phyloP scores from a whole-genome alignment of 2,888 invertebrate species.

The Nomada ferruginata region DNA sequence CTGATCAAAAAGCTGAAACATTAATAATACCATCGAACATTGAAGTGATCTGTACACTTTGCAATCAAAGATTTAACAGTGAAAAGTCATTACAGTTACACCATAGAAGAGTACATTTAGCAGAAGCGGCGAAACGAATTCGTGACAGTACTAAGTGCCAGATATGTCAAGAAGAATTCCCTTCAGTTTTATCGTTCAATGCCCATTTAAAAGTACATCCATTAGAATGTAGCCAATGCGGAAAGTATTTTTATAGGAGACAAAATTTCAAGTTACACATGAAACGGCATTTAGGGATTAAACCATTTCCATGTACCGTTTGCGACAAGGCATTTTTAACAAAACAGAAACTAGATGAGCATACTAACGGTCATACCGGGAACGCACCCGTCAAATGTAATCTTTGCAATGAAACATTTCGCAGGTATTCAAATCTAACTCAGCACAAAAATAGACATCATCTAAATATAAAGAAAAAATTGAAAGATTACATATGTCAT shows the following conservation, averaged over 20 bases:
- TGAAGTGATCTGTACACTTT: constrained; percentile 80
- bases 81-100: constrained; percentile 81
- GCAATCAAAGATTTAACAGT: constrained; percentile 79
- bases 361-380: constrained; percentile 93
- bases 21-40: constrained; percentile 73
- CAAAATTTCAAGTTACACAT: constrained; percentile 91
- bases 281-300: constrained; percentile 92
- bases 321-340: constrained; percentile 94
- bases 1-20: constrained; percentile 76
- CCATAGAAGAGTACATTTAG: constrained; percentile 79
- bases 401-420: constrained; percentile 91
- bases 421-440: constrained; percentile 93
- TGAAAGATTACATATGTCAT: constrained; percentile 90
- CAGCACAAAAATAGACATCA: constrained; percentile 93
- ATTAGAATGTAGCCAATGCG: constrained; percentile 92
- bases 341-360: constrained; percentile 92
- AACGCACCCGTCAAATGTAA: constrained; percentile 92
- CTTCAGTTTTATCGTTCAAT: constrained; percentile 88
- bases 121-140: constrained; percentile 79
- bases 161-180: constrained; percentile 89
- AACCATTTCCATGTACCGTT: constrained; percentile 90
- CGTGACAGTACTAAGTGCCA: constrained; percentile 85
- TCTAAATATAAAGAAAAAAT: constrained; percentile 89
- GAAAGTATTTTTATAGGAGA: constrained; percentile 90
- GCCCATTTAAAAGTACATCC: constrained; percentile 92